Evolutionary conservation across 2,888 invertebrate species (phyloP).

Genomic region (Drosophila peninsularis): DNA sequence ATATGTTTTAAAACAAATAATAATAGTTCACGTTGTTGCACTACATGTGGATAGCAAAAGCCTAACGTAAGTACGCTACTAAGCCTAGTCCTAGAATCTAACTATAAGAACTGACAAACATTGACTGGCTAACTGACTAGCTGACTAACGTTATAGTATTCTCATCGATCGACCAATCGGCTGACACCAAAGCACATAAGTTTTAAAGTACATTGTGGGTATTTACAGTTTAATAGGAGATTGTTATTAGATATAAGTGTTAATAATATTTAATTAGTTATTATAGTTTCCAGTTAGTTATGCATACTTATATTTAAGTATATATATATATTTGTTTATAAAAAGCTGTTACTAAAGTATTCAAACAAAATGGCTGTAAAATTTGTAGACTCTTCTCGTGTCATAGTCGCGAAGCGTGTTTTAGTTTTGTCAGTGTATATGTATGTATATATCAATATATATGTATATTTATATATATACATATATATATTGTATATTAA

Average conservation of each 20-base stretch:
- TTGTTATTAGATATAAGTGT: slow-evolving; percentile 40
- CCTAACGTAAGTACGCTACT: slow-evolving; percentile 37
- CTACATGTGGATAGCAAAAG: slow-evolving; percentile 47
- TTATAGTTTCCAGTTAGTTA: slow-evolving; percentile 47
- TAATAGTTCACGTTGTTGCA: slow-evolving; percentile 34
- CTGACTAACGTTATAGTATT: slow-evolving; percentile 27
- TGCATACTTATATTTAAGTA: slow-evolving; percentile 26
- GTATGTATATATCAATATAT: slow-evolving; percentile 37
- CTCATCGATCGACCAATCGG: slow-evolving; percentile 17
- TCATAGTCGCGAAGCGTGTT: slow-evolving; percentile 64
- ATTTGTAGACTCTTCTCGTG: slow-evolving; percentile 47
- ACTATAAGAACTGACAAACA: slow-evolving; percentile 51
- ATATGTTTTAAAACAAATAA: slow-evolving; percentile 40
- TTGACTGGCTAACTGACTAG: slow-evolving; percentile 34
- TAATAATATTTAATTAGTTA: slow-evolving; percentile 35
- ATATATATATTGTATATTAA: slow-evolving; percentile 71
- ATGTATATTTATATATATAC: slow-evolving; percentile 34
- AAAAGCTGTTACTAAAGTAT: slow-evolving; percentile 62
- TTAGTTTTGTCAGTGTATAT: slow-evolving; percentile 61
- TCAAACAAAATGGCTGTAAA: slow-evolving; percentile 67
- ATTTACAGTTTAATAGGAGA: slow-evolving; percentile 69
- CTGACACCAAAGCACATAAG: slow-evolving; percentile 62
- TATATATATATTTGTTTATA: slow-evolving; percentile 41
- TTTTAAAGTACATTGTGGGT: slow-evolving; percentile 58
- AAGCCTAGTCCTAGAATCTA: slow-evolving; percentile 52